Evolutionary conservation across 1,140 invertebrate genomes (phyloP), one percentile per base, ranked within the genome.

Genomic region (Drosophila lacteicornis): DNA sequence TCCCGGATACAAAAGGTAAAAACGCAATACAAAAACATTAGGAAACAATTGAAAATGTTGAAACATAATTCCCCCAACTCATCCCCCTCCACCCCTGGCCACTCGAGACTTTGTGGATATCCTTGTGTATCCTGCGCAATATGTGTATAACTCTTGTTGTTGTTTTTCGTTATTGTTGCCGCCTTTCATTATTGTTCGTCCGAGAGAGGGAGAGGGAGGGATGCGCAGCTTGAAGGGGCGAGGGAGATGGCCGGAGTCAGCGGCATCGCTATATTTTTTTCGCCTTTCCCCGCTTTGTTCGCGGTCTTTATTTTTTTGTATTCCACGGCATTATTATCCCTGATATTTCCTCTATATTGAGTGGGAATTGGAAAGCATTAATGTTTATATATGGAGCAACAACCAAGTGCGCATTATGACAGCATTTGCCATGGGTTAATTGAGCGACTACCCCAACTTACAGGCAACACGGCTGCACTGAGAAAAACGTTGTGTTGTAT

Each of bases 41-140:
- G 77, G 68, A 84, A 87, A 87, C 84, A 87, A 87, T 87, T 87
- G 84, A 90, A 78, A 88, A 84, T 87, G 84, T 81, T 87, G 84
- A 87, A 88, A 88, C 75, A 88, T 88, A 88, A 87, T 67, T 83
- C 75, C 83, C 79, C 66, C 65, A 9, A 11, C 46, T 38, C 45
- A 12, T 22, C 40, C 36, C 22, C 46, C 45, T 38, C 56, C 58
- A 19, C 61, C 50, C 47, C 47, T 36, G 47, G 56, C 79, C 78
- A 76, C 82, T 76, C 55, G 43, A 46, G 50, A 67, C 57, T 56
- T 46, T 71, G 74, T 83, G 60, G 55, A 57, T 80, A 73, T 62
- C 58, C 73, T 43, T 71, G 51, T 80, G 60, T 84, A 87, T 87
- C 85, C 84, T 87, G 84, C 85, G 84, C 80, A 87, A 84, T 87